Base-by-base conservation (phyloP, 2,113 vertebrate genomes). In the Poeciliopsis occidentalis region DNA sequence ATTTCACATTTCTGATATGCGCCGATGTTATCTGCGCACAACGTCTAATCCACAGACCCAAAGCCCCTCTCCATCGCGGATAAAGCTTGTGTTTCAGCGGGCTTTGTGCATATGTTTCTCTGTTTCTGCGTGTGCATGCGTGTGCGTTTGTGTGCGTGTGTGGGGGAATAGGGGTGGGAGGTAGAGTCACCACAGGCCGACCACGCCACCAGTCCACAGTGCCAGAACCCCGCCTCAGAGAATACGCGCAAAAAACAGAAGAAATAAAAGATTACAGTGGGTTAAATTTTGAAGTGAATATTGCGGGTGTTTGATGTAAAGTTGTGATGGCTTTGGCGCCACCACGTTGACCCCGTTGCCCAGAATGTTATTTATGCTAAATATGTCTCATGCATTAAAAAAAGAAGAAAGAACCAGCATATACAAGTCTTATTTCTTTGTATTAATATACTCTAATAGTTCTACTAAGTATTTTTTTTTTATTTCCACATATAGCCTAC, bases 1-100 rank as follows among this genome's bases (percentile, higher is more conserved):
- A 79, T 91, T 94, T 92, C 91, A 88, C 90, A 79, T 92, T 84
- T 91, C 89, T 89, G 90, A 89, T 92, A 92, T 86, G 91, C 77
- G 85, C 87, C 82, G 93, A 94, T 94, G 86, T 90, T 94, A 95
- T 95, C 93, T 92, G 82, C 80, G 87, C 88, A 64, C 83, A 90
- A 86, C 88, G 90, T 89, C 91, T 93, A 92, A 94, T 93, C 91
- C 88, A 87, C 69, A 84, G 88, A 90, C 73, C 91, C 83, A 73
- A 80, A 87, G 85, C 91, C 89, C 84, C 85, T 92, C 91, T 93
- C 89, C 90, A 88, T 76, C 82, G 83, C 82, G 93, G 93, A 94
- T 94, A 92, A 94, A 92, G 92, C 83, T 95, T 92, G 65, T 76
- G 89, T 95, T 95, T 94, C 92, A 91, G 67, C 22, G 47, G 76